These are phyloP conservation scores for Sitophilus oryzae DNA, from an alignment of 1,140 invertebrate species.

Conservation along the genomic window DNA sequence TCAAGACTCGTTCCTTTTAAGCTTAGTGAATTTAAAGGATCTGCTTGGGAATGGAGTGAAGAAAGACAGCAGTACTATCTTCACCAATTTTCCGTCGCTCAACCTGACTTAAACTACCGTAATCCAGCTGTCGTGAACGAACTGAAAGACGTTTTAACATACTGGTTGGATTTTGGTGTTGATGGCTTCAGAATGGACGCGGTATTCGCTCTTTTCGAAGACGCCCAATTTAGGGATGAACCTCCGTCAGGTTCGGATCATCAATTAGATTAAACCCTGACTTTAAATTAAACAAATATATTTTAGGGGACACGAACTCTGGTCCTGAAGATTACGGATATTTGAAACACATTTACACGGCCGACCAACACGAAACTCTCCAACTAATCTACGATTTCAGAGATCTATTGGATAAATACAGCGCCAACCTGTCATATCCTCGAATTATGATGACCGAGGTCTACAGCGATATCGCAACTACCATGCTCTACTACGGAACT, in stretches of 20 bases:
- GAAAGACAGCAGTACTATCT: slow-evolving; percentile 65
- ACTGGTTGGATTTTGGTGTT: slow-evolving; percentile 66
- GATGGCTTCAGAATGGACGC: slow-evolving; percentile 68
- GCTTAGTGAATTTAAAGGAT: slow-evolving; percentile 58
- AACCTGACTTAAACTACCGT: slow-evolving; percentile 72
- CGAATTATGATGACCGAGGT: slow-evolving; percentile 63
- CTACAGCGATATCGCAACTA: slow-evolving; percentile 47
- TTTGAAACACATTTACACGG: slow-evolving; percentile 58
- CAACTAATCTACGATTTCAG: slow-evolving; percentile 60
- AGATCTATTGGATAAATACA: slow-evolving; percentile 53
- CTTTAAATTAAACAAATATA: too few relatives aligned
- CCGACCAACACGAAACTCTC: slow-evolving; percentile 53
- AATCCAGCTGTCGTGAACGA: slow-evolving; percentile 55
- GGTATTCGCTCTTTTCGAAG: slow-evolving; percentile 32
- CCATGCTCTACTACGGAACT: slow-evolving; percentile 52
- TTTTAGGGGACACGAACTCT: slow-evolving; percentile 18
- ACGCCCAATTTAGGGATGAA: slow-evolving; percentile 50
- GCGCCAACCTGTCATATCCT: slow-evolving; percentile 13
- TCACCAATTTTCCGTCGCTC: slow-evolving; percentile 62
- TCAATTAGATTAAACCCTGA: neutral
- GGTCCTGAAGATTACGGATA: slow-evolving; percentile 52
- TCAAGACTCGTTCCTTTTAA: slow-evolving; percentile 31
- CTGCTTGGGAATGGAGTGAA: slow-evolving; percentile 66
- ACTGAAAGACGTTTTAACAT: slow-evolving; percentile 61
- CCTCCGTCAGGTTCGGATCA: slow-evolving; percentile 34